These are phyloP conservation scores for Columba janthina DNA, from an alignment of 2,113 vertebrate genomes.

Conservation along the genomic window DNA sequence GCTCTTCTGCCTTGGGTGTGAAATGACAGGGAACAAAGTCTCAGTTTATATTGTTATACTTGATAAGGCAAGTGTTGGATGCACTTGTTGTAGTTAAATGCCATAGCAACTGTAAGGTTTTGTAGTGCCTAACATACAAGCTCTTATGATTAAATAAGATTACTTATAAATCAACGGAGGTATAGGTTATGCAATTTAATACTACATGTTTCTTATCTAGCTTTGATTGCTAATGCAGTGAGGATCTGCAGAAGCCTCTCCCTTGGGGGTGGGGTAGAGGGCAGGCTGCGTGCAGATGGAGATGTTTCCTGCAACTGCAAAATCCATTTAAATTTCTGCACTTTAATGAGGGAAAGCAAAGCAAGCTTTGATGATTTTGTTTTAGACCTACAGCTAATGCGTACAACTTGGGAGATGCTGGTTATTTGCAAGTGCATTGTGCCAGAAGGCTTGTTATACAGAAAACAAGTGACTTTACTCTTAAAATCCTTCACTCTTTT, in stretches of 20 bases:
- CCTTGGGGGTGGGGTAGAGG: not conserved
- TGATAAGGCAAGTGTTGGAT: not conserved
- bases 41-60: not conserved
- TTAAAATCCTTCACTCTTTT: not conserved
- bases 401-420: not conserved
- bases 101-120: conserved; percentile 2
- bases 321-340: not conserved
- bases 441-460: not conserved
- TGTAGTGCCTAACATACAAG: not conserved
- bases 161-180: not conserved
- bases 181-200: not conserved
- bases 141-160: not conserved
- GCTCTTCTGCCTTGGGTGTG: not conserved
- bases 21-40: conserved; percentile 25
- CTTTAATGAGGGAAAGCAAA: not conserved
- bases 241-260: conserved; percentile 29
- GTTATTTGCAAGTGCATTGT: not conserved
- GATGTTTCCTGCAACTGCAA: conserved; percentile 26
- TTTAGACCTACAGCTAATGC: not conserved
- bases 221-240: conserved; percentile 1
- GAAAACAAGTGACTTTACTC: not conserved
- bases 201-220: not conserved
- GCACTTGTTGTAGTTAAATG: not conserved
- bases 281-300: conserved; percentile 29
- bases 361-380: not conserved